These are phyloP conservation scores for Homarus americanus DNA, from an alignment of 1,140 invertebrate genomes.

Conservation along the genomic window DNA sequence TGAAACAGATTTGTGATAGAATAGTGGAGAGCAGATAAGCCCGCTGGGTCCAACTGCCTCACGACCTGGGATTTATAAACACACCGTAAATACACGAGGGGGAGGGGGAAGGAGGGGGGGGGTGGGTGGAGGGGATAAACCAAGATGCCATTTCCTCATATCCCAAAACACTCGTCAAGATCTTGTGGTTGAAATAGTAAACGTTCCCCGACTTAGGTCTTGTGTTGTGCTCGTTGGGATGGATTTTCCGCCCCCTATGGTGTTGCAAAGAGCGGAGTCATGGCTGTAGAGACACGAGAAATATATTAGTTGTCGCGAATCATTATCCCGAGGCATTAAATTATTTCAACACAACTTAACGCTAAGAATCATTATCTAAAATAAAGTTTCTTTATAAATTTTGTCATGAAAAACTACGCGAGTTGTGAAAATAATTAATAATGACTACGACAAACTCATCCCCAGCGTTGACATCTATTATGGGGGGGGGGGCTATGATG, in stretches of 20 bases:
- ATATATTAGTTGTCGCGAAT: not conserved
- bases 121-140: not conserved
- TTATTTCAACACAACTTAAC: not conserved
- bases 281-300: conserved; percentile 3
- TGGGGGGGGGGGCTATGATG: no score
- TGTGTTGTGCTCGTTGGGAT: not conserved
- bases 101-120: no score
- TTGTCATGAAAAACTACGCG: no score
- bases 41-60: not conserved
- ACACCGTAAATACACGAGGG: not conserved
- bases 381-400: not conserved
- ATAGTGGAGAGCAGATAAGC: not conserved
- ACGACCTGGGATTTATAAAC: not conserved
- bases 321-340: no score
- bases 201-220: not conserved
- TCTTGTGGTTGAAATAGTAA: not conserved
- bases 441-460: no score
- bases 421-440: no score
- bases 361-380: not conserved
- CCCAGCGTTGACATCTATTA: not conserved
- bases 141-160: not conserved
- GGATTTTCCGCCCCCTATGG: not conserved
- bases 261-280: conserved; percentile 29
- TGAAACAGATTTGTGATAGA: not conserved
- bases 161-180: not conserved